A percentile compares a stretch with the other conserved stretches of the same genome.
phyloP scores from a whole-genome alignment of 2,113 vertebrate genomes.

The Daphoenositta chrysoptera region DNA sequence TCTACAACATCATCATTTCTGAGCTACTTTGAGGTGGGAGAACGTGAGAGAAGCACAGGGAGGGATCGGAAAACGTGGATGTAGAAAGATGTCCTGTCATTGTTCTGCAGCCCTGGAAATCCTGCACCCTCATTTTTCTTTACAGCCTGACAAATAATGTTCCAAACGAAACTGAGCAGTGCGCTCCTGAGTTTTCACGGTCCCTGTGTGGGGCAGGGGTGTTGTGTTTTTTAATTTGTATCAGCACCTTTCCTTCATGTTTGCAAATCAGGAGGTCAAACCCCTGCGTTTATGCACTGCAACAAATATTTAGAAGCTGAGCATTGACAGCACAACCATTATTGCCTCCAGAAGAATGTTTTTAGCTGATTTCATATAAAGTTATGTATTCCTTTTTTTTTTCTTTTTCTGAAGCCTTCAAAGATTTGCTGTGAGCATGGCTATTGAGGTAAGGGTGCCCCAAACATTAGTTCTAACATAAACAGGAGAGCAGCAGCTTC shows the following conservation, averaged over 20 bases:
- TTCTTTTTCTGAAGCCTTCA: not conserved
- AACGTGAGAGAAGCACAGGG: constrained; percentile 4
- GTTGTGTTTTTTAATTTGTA: not conserved
- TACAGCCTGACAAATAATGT: rapidly evolving
- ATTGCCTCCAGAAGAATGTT: not conserved
- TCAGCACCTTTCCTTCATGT: not conserved
- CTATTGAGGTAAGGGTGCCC: not conserved
- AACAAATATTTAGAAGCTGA: not conserved
- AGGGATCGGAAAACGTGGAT: constrained; percentile 19
- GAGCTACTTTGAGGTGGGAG: constrained; percentile 59
- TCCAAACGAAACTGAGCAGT: not conserved
- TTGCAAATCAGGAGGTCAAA: not conserved
- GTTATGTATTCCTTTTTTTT: not conserved
- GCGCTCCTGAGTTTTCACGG: not conserved
- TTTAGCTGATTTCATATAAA: not conserved
- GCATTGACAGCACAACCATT: not conserved
- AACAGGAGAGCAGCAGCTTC: constrained; percentile 1
- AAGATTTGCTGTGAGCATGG: not conserved
- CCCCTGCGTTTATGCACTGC: not conserved
- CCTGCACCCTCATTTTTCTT: not conserved
- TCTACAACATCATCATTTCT: constrained; percentile 20
- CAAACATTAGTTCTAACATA: not conserved
- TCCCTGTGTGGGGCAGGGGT: not conserved
- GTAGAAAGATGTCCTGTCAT: not conserved
- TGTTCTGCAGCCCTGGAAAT: not conserved